Percentiles rank a stretch among this genome's conserved stretches.
These are phyloP conservation scores for Onychostoma macrolepis DNA, from an alignment of 2,113 vertebrate species.

Conservation along the genomic window DNA sequence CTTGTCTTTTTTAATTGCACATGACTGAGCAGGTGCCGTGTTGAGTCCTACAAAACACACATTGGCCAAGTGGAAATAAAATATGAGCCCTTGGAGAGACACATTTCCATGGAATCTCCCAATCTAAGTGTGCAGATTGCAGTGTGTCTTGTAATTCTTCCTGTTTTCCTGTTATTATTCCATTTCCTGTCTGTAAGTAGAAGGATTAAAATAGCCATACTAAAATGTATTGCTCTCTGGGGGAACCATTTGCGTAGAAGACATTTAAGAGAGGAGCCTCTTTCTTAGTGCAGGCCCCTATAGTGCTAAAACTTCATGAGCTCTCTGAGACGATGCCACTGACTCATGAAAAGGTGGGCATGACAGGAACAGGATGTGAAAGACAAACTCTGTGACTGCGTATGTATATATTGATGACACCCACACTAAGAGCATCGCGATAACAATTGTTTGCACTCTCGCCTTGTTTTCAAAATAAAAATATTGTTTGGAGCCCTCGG, in stretches of 20 bases:
- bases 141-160: constrained; percentile 60
- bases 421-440: not conserved
- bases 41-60: not conserved
- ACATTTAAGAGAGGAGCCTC: constrained; percentile 68
- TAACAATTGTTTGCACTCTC: not conserved
- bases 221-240: constrained; percentile 74
- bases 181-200: constrained; percentile 72
- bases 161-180: constrained; percentile 72
- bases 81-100: constrained; percentile 32
- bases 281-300: constrained; percentile 51
- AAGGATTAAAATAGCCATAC: constrained; percentile 74
- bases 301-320: constrained; percentile 61
- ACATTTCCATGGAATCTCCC: constrained; percentile 46
- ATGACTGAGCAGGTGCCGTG: not conserved
- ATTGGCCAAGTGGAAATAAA: constrained; percentile 40
- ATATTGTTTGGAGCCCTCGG: constrained; percentile 3
- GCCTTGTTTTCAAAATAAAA: constrained; percentile 21
- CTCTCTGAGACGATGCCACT: constrained; percentile 58
- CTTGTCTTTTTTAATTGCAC: not conserved
- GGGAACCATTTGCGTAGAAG: constrained; percentile 70
- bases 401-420: constrained; percentile 37
- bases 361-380: constrained; percentile 14
- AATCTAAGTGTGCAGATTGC: constrained; percentile 47
- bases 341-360: constrained; percentile 54
- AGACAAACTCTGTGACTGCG: constrained; percentile 3